phyloP scores from a whole-genome alignment of 2,888 invertebrate genomes.

The Cylloceria caligata region DNA sequence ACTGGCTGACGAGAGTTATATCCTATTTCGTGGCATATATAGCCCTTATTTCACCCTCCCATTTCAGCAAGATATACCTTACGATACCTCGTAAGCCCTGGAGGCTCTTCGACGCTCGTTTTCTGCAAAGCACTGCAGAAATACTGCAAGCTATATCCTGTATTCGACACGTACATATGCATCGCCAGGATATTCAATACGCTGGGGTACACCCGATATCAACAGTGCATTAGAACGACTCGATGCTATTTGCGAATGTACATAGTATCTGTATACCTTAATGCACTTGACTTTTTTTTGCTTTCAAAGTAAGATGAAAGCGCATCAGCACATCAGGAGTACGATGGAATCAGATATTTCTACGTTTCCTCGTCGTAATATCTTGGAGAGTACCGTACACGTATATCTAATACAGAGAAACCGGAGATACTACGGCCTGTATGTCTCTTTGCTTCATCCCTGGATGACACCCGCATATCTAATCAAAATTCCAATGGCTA shows the following conservation, averaged over 20 bases:
- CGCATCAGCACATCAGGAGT: not conserved
- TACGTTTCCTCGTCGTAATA: not conserved
- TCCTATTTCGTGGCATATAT: constrained; percentile 6
- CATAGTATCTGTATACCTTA: constrained; percentile 16
- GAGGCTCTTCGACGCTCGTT: constrained; percentile 33
- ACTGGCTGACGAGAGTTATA: constrained; percentile 20
- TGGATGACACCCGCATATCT: constrained; percentile 54
- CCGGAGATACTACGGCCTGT: constrained; percentile 6
- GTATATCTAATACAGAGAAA: not conserved
- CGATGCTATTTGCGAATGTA: constrained; percentile 45
- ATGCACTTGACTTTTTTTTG: constrained; percentile 6
- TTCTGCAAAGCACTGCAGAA: constrained; percentile 17
- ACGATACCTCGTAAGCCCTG: constrained; percentile 15
- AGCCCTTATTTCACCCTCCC: constrained; percentile 3
- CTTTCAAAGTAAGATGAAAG: constrained; percentile 15
- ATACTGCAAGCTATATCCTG: constrained; percentile 37
- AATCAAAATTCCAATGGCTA: constrained; percentile 63
- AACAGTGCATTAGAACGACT: constrained; percentile 46
- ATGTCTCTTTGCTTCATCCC: constrained; percentile 9
- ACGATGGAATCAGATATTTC: constrained; percentile 8
- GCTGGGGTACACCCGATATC: constrained; percentile 26
- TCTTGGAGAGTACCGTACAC: not conserved
- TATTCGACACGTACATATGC: constrained; percentile 5
- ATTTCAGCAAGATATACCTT: constrained; percentile 14
- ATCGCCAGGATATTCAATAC: constrained; percentile 24